These are phyloP conservation scores for Dendropsophus ebraccatus DNA, from an alignment of 2,113 vertebrate species.

Conservation along the genomic window DNA sequence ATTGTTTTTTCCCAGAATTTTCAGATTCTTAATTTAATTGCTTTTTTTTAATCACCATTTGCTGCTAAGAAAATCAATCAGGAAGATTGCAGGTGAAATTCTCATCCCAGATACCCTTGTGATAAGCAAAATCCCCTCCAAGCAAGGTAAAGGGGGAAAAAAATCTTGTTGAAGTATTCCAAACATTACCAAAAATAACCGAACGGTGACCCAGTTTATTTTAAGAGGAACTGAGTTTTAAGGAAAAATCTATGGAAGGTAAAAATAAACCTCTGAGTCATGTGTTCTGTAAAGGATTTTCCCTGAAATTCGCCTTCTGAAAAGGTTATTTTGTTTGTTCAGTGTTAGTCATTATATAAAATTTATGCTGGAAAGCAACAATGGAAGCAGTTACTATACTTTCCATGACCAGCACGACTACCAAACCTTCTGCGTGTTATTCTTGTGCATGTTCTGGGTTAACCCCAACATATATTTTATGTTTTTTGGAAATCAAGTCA, in stretches of 20 bases:
- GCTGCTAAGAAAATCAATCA: not conserved
- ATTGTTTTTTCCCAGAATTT: not conserved
- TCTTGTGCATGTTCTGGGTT: not conserved
- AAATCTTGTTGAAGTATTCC: not conserved
- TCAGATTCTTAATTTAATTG: not conserved
- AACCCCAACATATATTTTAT: not conserved
- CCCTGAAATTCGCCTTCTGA: conserved; percentile 27
- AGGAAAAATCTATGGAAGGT: conserved; percentile 12
- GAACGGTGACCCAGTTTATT: not conserved
- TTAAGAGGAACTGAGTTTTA: not conserved
- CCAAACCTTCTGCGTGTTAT: not conserved
- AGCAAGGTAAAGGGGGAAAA: not conserved
- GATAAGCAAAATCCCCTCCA: not conserved
- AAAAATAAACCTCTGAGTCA: conserved; percentile 38
- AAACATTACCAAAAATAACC: not conserved
- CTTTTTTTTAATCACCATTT: not conserved
- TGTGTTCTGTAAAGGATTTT: conserved; percentile 11
- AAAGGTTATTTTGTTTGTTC: not conserved
- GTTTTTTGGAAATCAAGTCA: no score
- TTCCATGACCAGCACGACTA: not conserved
- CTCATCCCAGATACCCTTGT: not conserved
- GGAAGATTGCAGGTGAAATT: not conserved
- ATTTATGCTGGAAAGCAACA: conserved; percentile 10
- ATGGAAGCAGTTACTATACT: not conserved
- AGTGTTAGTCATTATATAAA: not conserved